Evolutionary conservation across 2,888 invertebrate genomes (phyloP), one percentile per base, ranked within the genome.

Genomic region (Hofmannophila pseudospretella): DNA sequence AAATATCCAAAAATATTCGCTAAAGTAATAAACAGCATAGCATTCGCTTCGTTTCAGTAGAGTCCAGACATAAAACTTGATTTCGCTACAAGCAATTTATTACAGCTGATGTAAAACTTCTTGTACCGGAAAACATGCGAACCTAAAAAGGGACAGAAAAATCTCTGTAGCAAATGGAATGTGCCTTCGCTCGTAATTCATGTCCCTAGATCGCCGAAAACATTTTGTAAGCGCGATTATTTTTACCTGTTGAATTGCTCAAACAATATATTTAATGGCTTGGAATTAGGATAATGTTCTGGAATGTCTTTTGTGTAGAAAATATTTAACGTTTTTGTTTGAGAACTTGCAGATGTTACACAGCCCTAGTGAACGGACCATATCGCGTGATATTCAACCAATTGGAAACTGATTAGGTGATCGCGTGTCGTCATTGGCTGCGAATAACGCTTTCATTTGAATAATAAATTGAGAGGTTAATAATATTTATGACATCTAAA

Each of bases 181-280:
- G 52, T 41, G 47, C 48, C 47, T 45, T 39, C 39, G 43, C 40
- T 44, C 49, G 58, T 58, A 58, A 59, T 51, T 58, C 60, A 56
- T 54, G 54, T 55, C 55, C 40, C 44, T 49, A 50, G 52, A 48
- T 45, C 45, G 46, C 45, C 49, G 42, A 44, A 32, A 36, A 34
- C 29, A 34, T 33, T 33, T 20, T 33, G 32, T 29, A 51, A 41
- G 45, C 44, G 52, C 55, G 57, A 65, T 69, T 63, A 70, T 67
- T 68, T 69, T 71, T 67, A 72, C 72, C 69, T 72, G 72, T 72
- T 72, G 71, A 68, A 49, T 58, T 51, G 53, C 48, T 44, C 54
- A 55, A 61, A 61, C 57, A 64, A 59, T 58, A 57, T 52, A 57
- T 48, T 61, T 67, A 59, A 67, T 58, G 48, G 56, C 52, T 47